Percentiles rank a stretch among this genome's conserved stretches.
These are phyloP conservation scores for Telmatherina bonti DNA, from an alignment of 2,797 vertebrate species.

Conservation along the genomic window DNA sequence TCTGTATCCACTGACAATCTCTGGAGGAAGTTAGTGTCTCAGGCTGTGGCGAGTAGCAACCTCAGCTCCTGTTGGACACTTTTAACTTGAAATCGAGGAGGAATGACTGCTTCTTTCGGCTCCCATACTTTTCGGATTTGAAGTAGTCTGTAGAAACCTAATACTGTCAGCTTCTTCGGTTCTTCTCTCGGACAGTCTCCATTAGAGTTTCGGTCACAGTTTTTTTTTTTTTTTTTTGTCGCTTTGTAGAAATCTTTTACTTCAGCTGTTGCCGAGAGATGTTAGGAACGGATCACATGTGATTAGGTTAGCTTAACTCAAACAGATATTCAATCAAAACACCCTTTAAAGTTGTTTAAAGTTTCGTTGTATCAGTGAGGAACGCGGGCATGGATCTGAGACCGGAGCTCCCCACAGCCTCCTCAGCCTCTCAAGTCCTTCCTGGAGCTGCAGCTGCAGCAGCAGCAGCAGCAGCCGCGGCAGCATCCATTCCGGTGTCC, in stretches of 20 bases:
- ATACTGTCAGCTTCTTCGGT: neutral
- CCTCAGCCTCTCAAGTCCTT: conserved; percentile 85
- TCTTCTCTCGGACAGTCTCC: conserved; percentile 19
- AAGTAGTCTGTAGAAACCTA: conserved; percentile 33
- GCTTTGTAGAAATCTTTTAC: conserved; percentile 14
- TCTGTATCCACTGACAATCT: conserved; percentile 89
- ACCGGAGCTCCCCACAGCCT: conserved; percentile 86
- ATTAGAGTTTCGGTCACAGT: conserved; percentile 1
- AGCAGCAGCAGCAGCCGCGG: conserved; percentile 58
- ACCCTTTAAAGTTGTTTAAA: neutral
- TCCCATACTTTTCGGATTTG: conserved; percentile 51
- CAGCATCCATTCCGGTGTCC: conserved; percentile 90
- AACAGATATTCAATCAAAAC: neutral
- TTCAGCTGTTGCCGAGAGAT: conserved; percentile 63
- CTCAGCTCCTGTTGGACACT: conserved; percentile 75
- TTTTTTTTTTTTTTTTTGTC: too few relatives aligned
- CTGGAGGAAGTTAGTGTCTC: conserved; percentile 88
- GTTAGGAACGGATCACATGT: conserved; percentile 52
- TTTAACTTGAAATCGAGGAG: conserved; percentile 41
- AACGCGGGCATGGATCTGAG: conserved; percentile 89
- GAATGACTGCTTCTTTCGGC: conserved; percentile 46
- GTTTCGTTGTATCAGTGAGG: conserved; percentile 16
- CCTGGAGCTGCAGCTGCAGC: conserved; percentile 72
- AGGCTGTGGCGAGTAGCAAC: conserved; percentile 76
- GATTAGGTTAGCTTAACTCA: conserved; percentile 16